These are phyloP conservation scores for Acyrthosiphon pisum DNA, from an alignment of 1,140 invertebrate species.

Conservation along the genomic window DNA sequence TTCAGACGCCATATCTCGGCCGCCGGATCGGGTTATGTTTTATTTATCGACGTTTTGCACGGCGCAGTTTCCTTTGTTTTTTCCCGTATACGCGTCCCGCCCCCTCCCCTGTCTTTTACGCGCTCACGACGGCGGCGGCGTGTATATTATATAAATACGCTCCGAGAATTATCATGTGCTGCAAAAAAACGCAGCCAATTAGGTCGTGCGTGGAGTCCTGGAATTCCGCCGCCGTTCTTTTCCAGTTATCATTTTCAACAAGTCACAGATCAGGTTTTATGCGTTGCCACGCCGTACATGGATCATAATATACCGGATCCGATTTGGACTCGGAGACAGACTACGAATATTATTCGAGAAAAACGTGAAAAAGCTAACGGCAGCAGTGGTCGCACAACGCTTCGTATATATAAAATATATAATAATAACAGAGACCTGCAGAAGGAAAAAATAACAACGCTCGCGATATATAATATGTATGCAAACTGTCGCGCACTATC, in stretches of 20 bases:
- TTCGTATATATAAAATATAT: too few relatives aligned
- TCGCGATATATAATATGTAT: constrained; percentile 4
- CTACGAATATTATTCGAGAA: not conserved
- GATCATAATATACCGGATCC: constrained; percentile 18
- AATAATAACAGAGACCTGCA: too few relatives aligned
- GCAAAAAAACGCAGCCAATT: constrained; percentile 54
- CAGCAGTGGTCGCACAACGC: not conserved
- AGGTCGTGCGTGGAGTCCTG: constrained; percentile 42
- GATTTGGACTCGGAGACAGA: not conserved
- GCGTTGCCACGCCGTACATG: constrained; percentile 16
- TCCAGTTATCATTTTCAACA: constrained; percentile 48
- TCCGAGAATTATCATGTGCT: constrained; percentile 55
- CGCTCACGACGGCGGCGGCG: not conserved
- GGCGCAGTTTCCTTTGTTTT: constrained; percentile 41
- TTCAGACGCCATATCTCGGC: constrained; percentile 53
- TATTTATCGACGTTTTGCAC: constrained; percentile 56
- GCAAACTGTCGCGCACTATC: not conserved
- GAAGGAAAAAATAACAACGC: too few relatives aligned
- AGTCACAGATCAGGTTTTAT: constrained; percentile 39
- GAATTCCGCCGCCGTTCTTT: constrained; percentile 40
- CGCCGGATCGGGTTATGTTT: constrained; percentile 54
- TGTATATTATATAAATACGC: not conserved
- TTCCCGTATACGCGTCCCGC: not conserved
- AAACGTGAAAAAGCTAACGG: not conserved
- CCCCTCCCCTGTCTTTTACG: not conserved